Conservation (phyloP, 2,797 vertebrate genomes). For the Jordanella pulchra region DNA sequence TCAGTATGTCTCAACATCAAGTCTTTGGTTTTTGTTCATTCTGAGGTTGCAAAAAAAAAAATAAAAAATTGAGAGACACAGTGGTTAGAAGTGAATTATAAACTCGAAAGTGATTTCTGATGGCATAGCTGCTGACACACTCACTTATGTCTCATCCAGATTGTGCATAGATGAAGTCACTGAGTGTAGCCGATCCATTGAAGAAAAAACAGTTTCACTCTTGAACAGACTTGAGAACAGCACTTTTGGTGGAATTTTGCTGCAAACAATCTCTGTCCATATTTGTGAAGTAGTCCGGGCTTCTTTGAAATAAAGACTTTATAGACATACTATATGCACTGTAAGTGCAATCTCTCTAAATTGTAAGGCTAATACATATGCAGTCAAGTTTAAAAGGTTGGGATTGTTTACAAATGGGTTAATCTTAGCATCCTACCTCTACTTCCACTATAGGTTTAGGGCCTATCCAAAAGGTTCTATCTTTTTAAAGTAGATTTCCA, state of each 20-base stretch:
- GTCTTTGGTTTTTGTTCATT: neutral
- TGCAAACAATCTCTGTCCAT: too few relatives aligned
- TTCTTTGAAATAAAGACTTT: too few relatives aligned
- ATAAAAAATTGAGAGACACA: conserved; percentile 7
- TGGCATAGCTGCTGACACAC: conserved; percentile 59
- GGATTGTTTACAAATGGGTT: too few relatives aligned
- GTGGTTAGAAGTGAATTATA: conserved; percentile 26
- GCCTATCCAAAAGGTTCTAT: too few relatives aligned
- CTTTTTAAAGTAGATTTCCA: too few relatives aligned
- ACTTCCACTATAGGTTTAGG: neutral
- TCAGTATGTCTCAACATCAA: neutral
- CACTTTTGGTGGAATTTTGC: neutral
- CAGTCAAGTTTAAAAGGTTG: too few relatives aligned
- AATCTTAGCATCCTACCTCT: too few relatives aligned
- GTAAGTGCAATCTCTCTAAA: too few relatives aligned
- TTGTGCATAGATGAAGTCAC: conserved; percentile 53
- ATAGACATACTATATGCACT: too few relatives aligned
- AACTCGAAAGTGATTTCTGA: conserved; percentile 20
- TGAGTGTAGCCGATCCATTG: conserved; percentile 21
- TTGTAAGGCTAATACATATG: too few relatives aligned
- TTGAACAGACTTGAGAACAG: neutral
- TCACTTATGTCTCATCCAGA: conserved; percentile 38
- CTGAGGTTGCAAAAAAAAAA: neutral
- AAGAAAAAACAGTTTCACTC: conserved; percentile 28
- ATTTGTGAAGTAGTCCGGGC: too few relatives aligned